phyloP scores from a whole-genome alignment of 2,888 invertebrate genomes.

The Glaucopsyche alexis region DNA sequence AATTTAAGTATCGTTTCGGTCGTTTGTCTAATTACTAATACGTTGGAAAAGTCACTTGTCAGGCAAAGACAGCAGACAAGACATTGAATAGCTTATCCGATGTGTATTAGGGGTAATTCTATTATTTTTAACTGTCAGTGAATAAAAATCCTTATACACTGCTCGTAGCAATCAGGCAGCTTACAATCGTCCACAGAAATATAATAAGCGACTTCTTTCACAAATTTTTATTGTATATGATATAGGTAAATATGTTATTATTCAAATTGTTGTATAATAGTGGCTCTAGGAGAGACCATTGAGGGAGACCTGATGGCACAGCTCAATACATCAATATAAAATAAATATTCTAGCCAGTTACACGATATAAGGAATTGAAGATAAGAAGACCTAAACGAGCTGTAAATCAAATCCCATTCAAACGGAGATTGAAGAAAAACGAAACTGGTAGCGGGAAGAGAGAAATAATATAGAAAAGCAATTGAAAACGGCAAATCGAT shows the following conservation, averaged over 20 bases:
- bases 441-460: not conserved
- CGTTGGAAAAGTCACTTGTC: no score
- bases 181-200: not conserved
- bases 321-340: not conserved
- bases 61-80: no score
- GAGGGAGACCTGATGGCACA: not conserved
- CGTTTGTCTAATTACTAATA: no score
- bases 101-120: no score
- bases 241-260: not conserved
- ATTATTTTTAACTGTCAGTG: no score
- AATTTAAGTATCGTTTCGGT: no score
- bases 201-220: slow-evolving; percentile 13
- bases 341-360: not conserved
- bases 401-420: not conserved
- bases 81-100: no score
- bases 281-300: not conserved
- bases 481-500: slow-evolving; percentile 43
- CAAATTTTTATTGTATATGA: slow-evolving; percentile 18
- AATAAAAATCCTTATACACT: no score
- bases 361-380: not conserved
- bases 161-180: not conserved
- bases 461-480: slow-evolving; percentile 33
- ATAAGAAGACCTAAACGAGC: not conserved
- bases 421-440: slow-evolving; percentile 10
- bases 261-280: not conserved